Percentiles rank a stretch among this genome's conserved stretches.
phyloP scores from a whole-genome alignment of 2,888 invertebrate genomes.

The Gisinianus flammeolus region DNA sequence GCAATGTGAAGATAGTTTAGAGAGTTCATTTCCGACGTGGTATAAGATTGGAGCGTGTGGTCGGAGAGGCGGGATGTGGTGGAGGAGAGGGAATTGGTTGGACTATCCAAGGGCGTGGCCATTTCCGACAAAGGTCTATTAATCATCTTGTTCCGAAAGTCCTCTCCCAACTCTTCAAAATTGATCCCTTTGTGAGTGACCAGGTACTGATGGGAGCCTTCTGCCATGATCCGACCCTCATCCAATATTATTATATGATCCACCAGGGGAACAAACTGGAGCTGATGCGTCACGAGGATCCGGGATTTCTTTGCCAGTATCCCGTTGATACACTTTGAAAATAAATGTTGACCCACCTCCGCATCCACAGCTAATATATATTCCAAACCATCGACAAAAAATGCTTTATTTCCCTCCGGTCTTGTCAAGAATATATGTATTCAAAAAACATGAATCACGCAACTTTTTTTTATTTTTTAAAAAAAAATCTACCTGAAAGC shows the following conservation, averaged over 20 bases:
- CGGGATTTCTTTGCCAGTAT: slow-evolving; percentile 62
- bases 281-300: slow-evolving; percentile 75
- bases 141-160: neutral
- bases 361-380: slow-evolving; percentile 64
- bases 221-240: slow-evolving; percentile 66
- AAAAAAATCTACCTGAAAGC: slow-evolving; percentile 54
- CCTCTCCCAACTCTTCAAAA: slow-evolving; percentile 69
- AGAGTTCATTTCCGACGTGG: neutral
- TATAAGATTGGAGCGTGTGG: neutral
- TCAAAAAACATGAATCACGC: too few species aligned
- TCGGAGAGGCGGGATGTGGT: neutral
- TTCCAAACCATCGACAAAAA: too few species aligned
- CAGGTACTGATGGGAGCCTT: slow-evolving; percentile 73
- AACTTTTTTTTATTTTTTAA: too few species aligned
- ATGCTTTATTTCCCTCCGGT: too few species aligned
- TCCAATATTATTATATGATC: slow-evolving; percentile 72
- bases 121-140: neutral
- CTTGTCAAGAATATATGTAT: too few species aligned
- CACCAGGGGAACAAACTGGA: slow-evolving; percentile 76
- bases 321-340: slow-evolving; percentile 63
- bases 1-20: too few species aligned
- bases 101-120: neutral
- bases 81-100: neutral
- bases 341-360: slow-evolving; percentile 64
- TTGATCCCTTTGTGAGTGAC: slow-evolving; percentile 73